phyloP scores from a whole-genome alignment of 2,797 vertebrate species.

The Tokudaia tokunoshimensis region DNA sequence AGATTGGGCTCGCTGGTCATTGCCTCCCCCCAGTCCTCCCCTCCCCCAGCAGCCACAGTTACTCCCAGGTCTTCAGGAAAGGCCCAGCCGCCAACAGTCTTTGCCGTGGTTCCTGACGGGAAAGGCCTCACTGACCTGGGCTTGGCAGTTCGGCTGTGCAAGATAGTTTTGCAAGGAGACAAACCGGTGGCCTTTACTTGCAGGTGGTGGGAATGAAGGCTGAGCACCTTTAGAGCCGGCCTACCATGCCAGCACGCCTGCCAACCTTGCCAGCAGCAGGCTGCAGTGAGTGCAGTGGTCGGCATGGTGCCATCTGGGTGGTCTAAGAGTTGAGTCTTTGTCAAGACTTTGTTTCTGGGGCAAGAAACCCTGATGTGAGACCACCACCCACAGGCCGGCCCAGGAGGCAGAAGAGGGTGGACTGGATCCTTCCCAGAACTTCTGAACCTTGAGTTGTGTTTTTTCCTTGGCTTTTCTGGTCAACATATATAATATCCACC shows the following conservation, averaged over 20 bases:
- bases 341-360: neutral
- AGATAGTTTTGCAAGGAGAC: neutral
- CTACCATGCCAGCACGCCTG: neutral
- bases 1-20: neutral
- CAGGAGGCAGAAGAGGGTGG: neutral
- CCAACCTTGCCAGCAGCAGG: accelerated
- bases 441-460: neutral
- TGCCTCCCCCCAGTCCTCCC: neutral
- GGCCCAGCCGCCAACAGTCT: neutral
- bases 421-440: neutral
- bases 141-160: neutral
- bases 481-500: neutral
- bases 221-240: neutral
- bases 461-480: neutral
- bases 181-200: neutral
- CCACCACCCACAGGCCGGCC: neutral
- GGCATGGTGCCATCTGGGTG: neutral
- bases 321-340: neutral
- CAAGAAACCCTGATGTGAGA: accelerated
- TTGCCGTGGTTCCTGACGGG: neutral
- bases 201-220: neutral
- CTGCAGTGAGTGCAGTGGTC: neutral
- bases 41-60: accelerated
- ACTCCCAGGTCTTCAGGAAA: neutral
- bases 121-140: constrained; percentile 33